Percentiles rank a stretch among this genome's conserved stretches.
These are phyloP conservation scores for Asteroscopus sphinx DNA, from an alignment of 2,888 invertebrate genomes.

Conservation along the genomic window DNA sequence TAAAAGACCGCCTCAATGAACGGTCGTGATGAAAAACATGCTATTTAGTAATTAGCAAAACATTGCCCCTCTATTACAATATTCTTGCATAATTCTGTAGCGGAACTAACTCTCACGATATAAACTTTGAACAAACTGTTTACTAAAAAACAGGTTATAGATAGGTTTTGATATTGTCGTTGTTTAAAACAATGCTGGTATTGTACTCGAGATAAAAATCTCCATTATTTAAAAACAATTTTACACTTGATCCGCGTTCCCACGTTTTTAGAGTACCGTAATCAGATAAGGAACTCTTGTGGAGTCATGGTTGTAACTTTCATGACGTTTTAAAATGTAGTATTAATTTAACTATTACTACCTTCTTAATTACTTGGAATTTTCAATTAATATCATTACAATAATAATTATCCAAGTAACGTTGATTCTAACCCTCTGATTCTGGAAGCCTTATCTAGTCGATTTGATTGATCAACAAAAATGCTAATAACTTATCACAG, in stretches of 20 bases:
- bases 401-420: too few species aligned
- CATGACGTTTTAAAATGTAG: too few species aligned
- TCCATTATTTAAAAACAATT: constrained; percentile 38
- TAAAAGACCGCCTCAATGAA: too few species aligned
- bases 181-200: constrained; percentile 46
- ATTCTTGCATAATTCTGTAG: constrained; percentile 13
- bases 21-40: too few species aligned
- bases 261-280: constrained; percentile 35
- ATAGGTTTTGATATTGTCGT: constrained; percentile 38
- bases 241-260: constrained; percentile 49
- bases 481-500: too few species aligned
- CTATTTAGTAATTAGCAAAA: constrained; percentile 36
- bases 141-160: constrained; percentile 33
- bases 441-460: too few species aligned
- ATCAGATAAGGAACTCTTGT: background rate
- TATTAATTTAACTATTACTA: too few species aligned
- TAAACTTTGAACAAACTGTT: constrained; percentile 11
- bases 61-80: constrained; percentile 12
- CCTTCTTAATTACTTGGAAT: too few species aligned
- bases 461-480: too few species aligned
- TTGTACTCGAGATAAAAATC: constrained; percentile 46
- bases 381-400: too few species aligned
- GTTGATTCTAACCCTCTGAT: too few species aligned
- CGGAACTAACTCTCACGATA: constrained; percentile 33
- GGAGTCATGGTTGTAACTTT: too few species aligned